A percentile compares a stretch with the other conserved stretches of the same genome.
Conservation (phyloP, 2,888 invertebrate species). For the Stegophylla sp. region DNA sequence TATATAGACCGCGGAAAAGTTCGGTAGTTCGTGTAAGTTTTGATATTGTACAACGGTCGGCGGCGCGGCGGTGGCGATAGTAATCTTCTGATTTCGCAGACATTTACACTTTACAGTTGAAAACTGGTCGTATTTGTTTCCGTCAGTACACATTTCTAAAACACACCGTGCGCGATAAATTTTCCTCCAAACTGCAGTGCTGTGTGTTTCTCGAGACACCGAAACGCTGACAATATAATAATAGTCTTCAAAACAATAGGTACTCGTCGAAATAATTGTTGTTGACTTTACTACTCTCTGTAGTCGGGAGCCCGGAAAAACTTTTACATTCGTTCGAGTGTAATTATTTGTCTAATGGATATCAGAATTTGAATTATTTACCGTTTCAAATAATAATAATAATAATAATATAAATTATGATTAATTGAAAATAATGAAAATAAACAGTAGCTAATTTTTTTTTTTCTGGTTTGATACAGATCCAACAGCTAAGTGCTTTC, state of each 20-base stretch:
- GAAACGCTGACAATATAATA: conserved; percentile 14
- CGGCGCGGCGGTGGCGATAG: neutral
- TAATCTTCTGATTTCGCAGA: conserved; percentile 21
- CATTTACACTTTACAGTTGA: neutral
- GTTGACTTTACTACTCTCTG: conserved; percentile 17
- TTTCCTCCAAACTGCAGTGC: neutral
- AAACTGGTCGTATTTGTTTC: conserved; percentile 37
- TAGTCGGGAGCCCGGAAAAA: neutral
- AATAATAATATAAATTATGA: too few relatives aligned
- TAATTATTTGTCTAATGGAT: too few relatives aligned
- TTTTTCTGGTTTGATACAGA: too few relatives aligned
- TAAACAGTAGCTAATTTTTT: too few relatives aligned
- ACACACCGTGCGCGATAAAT: neutral
- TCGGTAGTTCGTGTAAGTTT: conserved; percentile 8
- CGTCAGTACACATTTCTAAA: conserved; percentile 13
- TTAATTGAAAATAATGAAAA: too few relatives aligned
- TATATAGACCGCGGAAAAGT: neutral
- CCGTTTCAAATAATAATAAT: too few relatives aligned
- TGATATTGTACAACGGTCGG: neutral
- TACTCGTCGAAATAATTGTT: neutral
- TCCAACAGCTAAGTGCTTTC: too few relatives aligned
- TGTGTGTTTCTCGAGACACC: neutral
- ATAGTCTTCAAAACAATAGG: neutral
- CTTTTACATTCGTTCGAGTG: too few relatives aligned
- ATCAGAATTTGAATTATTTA: too few relatives aligned